phyloP scores from a whole-genome alignment of 2,888 invertebrate genomes.

The Ypsolopha scabrella region DNA sequence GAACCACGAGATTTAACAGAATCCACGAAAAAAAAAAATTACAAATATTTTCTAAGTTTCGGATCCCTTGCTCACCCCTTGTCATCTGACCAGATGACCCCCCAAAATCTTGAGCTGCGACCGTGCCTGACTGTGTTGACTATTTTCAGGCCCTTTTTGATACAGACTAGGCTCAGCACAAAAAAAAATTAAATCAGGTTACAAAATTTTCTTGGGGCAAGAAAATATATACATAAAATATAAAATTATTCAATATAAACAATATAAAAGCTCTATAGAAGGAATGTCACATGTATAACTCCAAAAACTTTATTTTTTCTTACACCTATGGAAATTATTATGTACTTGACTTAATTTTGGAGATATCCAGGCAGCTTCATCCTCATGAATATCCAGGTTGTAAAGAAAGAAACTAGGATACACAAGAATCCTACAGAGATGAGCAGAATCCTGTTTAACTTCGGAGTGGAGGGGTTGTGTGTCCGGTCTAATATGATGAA shows the following conservation, averaged over 20 bases:
- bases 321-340: neutral
- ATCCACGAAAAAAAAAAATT: too few relatives aligned
- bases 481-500: slow-evolving; percentile 97
- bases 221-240: neutral
- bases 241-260: slow-evolving; percentile 1
- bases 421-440: slow-evolving; percentile 92
- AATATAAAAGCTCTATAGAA: neutral
- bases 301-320: neutral
- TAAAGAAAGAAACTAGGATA: slow-evolving; percentile 93
- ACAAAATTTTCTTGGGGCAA: too few relatives aligned
- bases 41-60: too few relatives aligned
- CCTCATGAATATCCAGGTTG: slow-evolving; percentile 97
- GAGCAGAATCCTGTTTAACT: slow-evolving; percentile 90
- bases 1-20: too few relatives aligned
- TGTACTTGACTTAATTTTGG: slow-evolving; percentile 58
- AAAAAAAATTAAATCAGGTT: too few relatives aligned
- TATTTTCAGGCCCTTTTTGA: too few relatives aligned
- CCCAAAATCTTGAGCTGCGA: too few relatives aligned
- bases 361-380: slow-evolving; percentile 95
- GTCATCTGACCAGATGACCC: too few relatives aligned
- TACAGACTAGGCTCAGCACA: too few relatives aligned
- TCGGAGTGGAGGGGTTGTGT: slow-evolving; percentile 89
- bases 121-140: too few relatives aligned
- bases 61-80: too few relatives aligned
- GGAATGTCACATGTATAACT: neutral